Percentiles rank a stretch among this genome's conserved stretches.
phyloP scores from a whole-genome alignment of 2,797 vertebrate species.

The Spizella passerina region DNA sequence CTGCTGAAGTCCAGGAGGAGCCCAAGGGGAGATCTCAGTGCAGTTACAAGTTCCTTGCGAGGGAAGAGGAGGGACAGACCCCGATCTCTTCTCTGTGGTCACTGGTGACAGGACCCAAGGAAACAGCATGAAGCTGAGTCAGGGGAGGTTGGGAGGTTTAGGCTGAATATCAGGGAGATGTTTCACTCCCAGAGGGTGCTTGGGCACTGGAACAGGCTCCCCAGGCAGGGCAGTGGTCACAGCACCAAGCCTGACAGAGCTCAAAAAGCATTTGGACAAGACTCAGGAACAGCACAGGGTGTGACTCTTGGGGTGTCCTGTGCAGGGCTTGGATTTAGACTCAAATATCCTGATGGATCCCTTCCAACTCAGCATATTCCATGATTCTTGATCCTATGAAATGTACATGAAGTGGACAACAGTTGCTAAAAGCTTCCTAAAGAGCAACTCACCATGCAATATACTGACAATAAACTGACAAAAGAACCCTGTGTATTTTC shows the following conservation, averaged over 20 bases:
- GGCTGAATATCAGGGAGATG: not conserved
- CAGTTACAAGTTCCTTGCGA: not conserved
- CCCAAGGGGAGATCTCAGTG: not conserved
- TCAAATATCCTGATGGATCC: not conserved
- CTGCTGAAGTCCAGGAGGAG: not conserved
- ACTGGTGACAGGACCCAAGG: not conserved
- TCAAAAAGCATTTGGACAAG: not conserved
- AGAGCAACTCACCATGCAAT: not conserved
- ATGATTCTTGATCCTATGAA: not conserved
- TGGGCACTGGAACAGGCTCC: not conserved
- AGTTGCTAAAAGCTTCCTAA: not conserved
- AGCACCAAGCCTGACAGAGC: not conserved
- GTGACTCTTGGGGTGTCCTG: not conserved
- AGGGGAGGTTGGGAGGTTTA: not conserved
- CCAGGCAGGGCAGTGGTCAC: not conserved
- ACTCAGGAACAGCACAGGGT: not conserved
- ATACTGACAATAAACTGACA: not conserved
- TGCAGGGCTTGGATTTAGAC: not conserved
- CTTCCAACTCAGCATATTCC: not conserved
- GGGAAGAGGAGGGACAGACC: not conserved
- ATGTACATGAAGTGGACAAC: not conserved
- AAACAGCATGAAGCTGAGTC: not conserved
- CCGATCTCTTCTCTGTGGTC: not conserved
- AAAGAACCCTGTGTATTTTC: not conserved
- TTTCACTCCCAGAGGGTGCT: rapidly evolving